phyloP scores from a whole-genome alignment of 2,888 invertebrate genomes.

The Caenorhabditis sinica region DNA sequence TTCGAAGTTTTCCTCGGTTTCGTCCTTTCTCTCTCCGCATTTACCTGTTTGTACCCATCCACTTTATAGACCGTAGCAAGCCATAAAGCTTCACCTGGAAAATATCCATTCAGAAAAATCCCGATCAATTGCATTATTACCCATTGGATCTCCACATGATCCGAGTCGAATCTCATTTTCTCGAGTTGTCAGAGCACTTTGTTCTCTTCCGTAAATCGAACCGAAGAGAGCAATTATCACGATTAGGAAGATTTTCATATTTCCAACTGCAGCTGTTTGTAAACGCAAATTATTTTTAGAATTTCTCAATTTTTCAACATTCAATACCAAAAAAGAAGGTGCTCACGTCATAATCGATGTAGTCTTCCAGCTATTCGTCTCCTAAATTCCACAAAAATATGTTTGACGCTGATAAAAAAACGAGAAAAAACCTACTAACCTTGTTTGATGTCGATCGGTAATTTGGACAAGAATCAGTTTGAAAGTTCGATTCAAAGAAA shows the following conservation, averaged over 20 bases:
- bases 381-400: too few relatives aligned
- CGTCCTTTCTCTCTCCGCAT: background rate
- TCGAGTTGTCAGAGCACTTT: background rate
- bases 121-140: background rate
- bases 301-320: background rate
- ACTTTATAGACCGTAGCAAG: conserved; percentile 10
- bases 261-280: background rate
- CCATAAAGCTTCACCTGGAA: conserved; percentile 13
- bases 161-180: conserved; percentile 33
- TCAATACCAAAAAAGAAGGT: background rate
- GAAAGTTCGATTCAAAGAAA: background rate
- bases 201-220: background rate
- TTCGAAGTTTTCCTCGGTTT: background rate
- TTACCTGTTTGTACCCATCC: background rate
- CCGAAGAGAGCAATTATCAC: background rate
- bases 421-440: too few relatives aligned
- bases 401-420: too few relatives aligned
- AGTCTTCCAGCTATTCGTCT: too few relatives aligned
- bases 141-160: conserved; percentile 2
- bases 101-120: background rate
- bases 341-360: too few relatives aligned
- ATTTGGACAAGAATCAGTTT: too few relatives aligned
- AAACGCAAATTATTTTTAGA: background rate
- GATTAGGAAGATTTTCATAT: conserved; percentile 18
- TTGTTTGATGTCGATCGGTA: too few relatives aligned